Conservation (phyloP, 2,113 vertebrate species). For the Gadus chalcogrammus region DNA sequence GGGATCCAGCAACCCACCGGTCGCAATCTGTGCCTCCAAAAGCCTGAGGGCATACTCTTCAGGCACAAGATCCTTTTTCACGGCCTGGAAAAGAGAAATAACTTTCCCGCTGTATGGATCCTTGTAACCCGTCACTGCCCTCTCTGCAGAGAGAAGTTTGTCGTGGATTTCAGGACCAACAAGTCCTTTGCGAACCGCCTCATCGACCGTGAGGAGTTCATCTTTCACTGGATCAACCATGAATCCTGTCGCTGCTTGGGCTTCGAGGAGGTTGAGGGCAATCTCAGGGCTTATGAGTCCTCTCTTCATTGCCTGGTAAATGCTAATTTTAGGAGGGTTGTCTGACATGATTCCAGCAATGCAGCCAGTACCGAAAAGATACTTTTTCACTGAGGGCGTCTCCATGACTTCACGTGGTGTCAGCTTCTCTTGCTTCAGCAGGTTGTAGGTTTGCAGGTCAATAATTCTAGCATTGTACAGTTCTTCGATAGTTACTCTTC, state of each 20-base stretch:
- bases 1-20: slow-evolving; percentile 88
- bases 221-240: slow-evolving; percentile 86
- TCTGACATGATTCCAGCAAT: slow-evolving; percentile 87
- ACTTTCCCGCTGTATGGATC: slow-evolving; percentile 93
- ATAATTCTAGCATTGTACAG: slow-evolving; percentile 79
- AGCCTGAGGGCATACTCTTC: slow-evolving; percentile 87
- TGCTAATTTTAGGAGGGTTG: slow-evolving; percentile 75
- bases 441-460: slow-evolving; percentile 79
- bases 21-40: slow-evolving; percentile 89
- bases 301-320: slow-evolving; percentile 92
- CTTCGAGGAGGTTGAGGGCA: slow-evolving; percentile 88
- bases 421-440: slow-evolving; percentile 83
- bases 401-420: slow-evolving; percentile 85
- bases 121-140: slow-evolving; percentile 91
- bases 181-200: slow-evolving; percentile 90
- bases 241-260: slow-evolving; percentile 95
- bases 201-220: slow-evolving; percentile 87
- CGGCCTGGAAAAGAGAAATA: slow-evolving; percentile 94
- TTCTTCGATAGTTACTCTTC: slow-evolving; percentile 79
- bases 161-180: slow-evolving; percentile 95
- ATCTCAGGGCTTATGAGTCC: slow-evolving; percentile 81
- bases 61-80: slow-evolving; percentile 91
- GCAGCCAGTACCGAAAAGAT: slow-evolving; percentile 87
- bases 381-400: slow-evolving; percentile 76
- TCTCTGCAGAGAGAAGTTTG: slow-evolving; percentile 89